Evolutionary conservation across 2,797 vertebrate genomes (phyloP).

Genomic region (Craterocephalus amniculus): DNA sequence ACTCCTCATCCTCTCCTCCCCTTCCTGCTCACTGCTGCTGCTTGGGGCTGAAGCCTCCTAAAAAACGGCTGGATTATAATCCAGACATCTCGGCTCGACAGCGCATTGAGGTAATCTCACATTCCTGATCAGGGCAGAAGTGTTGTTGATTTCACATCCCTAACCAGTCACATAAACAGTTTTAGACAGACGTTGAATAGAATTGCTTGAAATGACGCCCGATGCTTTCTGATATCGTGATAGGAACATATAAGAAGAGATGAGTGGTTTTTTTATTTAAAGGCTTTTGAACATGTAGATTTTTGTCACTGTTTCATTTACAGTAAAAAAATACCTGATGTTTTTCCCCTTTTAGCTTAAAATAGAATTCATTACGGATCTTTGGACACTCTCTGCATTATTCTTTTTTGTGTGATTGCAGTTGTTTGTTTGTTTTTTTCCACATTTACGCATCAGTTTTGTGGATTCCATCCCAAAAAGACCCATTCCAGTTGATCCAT

Average conservation of each 20-base stretch:
- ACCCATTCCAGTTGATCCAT: slow-evolving; percentile 71
- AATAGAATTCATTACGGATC: not conserved
- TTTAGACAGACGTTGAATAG: slow-evolving; percentile 3
- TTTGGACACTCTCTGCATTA: not conserved
- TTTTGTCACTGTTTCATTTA: slow-evolving; percentile 11
- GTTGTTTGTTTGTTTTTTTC: slow-evolving; percentile 1
- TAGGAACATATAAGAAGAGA: slow-evolving; percentile 12
- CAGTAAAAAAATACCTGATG: not conserved
- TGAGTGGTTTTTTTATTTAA: slow-evolving; percentile 11
- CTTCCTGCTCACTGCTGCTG: slow-evolving; percentile 84
- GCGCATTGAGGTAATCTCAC: slow-evolving; percentile 93
- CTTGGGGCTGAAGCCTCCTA: slow-evolving; percentile 94
- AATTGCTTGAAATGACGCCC: not conserved
- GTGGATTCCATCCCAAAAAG: slow-evolving; percentile 19
- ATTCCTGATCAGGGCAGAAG: slow-evolving; percentile 63
- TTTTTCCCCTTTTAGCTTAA: not conserved
- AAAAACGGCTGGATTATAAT: slow-evolving; percentile 99
- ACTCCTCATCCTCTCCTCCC: slow-evolving; percentile 75
- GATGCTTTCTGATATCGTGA: slow-evolving; percentile 1
- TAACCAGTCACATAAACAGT: slow-evolving; percentile 34
- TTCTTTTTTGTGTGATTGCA: not conserved
- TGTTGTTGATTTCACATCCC: slow-evolving; percentile 41
- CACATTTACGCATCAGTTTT: not conserved
- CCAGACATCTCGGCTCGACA: slow-evolving; percentile 92
- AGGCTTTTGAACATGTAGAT: slow-evolving; percentile 4